phyloP scores from a whole-genome alignment of 2,888 invertebrate genomes.

The Lomographa bimaculata region DNA sequence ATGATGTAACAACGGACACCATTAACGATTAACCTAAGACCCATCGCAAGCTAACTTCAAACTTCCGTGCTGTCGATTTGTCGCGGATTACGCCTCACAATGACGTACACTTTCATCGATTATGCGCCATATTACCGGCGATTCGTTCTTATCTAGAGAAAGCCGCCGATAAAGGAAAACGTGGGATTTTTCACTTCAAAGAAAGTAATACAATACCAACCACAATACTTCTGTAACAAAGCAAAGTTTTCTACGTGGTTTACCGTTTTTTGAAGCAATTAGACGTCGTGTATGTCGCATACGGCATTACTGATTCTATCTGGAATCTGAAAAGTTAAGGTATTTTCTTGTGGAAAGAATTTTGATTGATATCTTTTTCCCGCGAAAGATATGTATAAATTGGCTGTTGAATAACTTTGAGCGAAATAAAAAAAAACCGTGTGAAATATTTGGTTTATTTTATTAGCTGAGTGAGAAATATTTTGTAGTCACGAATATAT shows the following conservation, averaged over 20 bases:
- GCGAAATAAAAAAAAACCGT: slow-evolving; percentile 2
- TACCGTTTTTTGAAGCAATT: slow-evolving; percentile 58
- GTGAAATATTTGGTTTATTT: neutral
- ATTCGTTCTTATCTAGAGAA: slow-evolving; percentile 71
- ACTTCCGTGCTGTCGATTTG: slow-evolving; percentile 28
- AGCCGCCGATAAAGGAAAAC: slow-evolving; percentile 75
- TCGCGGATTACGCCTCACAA: slow-evolving; percentile 26
- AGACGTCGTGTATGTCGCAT: slow-evolving; percentile 29
- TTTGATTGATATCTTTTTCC: slow-evolving; percentile 19
- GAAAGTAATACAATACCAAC: slow-evolving; percentile 66
- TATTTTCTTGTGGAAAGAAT: slow-evolving; percentile 22
- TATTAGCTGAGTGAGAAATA: too few species aligned
- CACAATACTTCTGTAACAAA: slow-evolving; percentile 46
- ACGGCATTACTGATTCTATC: slow-evolving; percentile 29
- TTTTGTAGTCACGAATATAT: too few species aligned
- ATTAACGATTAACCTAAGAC: slow-evolving; percentile 2
- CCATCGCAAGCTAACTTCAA: slow-evolving; percentile 7
- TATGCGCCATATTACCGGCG: slow-evolving; percentile 59
- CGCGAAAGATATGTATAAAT: slow-evolving; percentile 10
- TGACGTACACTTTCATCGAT: slow-evolving; percentile 56
- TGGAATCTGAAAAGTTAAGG: slow-evolving; percentile 15
- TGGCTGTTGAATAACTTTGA: slow-evolving; percentile 8
- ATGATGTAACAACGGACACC: too few species aligned
- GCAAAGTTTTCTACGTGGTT: slow-evolving; percentile 52
- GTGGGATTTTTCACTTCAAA: slow-evolving; percentile 65